phyloP scores from a whole-genome alignment of 1,140 invertebrate species.

The Euschistus heros region DNA sequence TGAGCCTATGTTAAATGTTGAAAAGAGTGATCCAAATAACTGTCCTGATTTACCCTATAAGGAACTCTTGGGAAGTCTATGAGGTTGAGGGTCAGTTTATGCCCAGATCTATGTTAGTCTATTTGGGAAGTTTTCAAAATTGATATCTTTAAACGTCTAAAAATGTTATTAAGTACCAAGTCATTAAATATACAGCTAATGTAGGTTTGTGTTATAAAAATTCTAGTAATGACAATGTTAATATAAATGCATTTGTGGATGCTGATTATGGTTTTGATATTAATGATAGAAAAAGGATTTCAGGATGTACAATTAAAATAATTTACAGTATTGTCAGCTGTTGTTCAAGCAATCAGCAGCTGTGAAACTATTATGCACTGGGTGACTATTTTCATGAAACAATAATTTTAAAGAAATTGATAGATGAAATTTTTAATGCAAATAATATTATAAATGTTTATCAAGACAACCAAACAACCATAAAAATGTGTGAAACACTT shows the following conservation, averaged over 20 bases:
- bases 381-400: not conserved
- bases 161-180: no score
- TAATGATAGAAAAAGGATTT: not conserved
- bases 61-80: no score
- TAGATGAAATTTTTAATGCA: not conserved
- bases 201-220: no score
- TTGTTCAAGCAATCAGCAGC: not conserved
- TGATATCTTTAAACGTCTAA: no score
- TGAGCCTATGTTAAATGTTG: no score
- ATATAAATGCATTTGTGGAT: not conserved
- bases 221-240: no score
- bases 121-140: no score
- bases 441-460: not conserved
- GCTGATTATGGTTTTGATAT: not conserved
- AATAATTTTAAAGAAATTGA: not conserved
- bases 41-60: no score
- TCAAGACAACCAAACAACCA: not conserved
- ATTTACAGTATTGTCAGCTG: not conserved
- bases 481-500: not conserved
- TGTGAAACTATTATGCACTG: not conserved
- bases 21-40: no score
- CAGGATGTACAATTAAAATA: not conserved
- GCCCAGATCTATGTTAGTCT: no score
- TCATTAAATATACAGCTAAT: no score
- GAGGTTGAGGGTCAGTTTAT: no score